These are phyloP conservation scores for Lordiphosa stackelbergi DNA, from an alignment of 1,140 invertebrate species.

Conservation along the genomic window DNA sequence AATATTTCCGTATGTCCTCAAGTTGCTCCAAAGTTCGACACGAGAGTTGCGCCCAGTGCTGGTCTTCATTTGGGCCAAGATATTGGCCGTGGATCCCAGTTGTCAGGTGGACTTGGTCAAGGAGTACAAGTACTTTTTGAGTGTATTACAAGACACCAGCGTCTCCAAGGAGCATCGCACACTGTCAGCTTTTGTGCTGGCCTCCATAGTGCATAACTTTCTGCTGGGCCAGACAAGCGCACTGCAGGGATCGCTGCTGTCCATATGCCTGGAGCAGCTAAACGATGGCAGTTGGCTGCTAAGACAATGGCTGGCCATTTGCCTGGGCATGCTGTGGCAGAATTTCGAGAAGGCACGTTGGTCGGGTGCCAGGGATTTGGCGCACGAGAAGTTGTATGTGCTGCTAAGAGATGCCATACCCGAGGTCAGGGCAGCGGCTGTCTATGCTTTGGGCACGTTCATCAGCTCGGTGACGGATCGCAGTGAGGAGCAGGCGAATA, in stretches of 20 bases:
- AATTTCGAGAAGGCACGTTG: slow-evolving; percentile 95
- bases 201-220: slow-evolving; percentile 94
- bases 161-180: slow-evolving; percentile 91
- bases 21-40: slow-evolving; percentile 95
- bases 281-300: slow-evolving; percentile 82
- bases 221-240: slow-evolving; percentile 91
- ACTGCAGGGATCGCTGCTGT: slow-evolving; percentile 90
- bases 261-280: slow-evolving; percentile 92
- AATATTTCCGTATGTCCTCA: slow-evolving; percentile 99
- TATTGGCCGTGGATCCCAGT: slow-evolving; percentile 95
- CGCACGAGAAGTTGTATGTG: slow-evolving; percentile 94
- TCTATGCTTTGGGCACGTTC: slow-evolving; percentile 96
- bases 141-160: slow-evolving; percentile 89
- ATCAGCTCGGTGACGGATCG: slow-evolving; percentile 88
- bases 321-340: slow-evolving; percentile 94
- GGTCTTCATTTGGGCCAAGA: slow-evolving; percentile 99
- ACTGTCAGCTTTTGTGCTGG: slow-evolving; percentile 93
- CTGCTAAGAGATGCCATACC: slow-evolving; percentile 89
- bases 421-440: slow-evolving; percentile 93
- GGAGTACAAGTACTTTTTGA: slow-evolving; percentile 97
- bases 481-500: slow-evolving; percentile 94
- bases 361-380: slow-evolving; percentile 96
- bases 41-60: slow-evolving; percentile 93
- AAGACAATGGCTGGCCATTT: slow-evolving; percentile 94
- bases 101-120: slow-evolving; percentile 97